Base-by-base conservation (phyloP, 2,888 invertebrate species). In the Microctonus brassicae region DNA sequence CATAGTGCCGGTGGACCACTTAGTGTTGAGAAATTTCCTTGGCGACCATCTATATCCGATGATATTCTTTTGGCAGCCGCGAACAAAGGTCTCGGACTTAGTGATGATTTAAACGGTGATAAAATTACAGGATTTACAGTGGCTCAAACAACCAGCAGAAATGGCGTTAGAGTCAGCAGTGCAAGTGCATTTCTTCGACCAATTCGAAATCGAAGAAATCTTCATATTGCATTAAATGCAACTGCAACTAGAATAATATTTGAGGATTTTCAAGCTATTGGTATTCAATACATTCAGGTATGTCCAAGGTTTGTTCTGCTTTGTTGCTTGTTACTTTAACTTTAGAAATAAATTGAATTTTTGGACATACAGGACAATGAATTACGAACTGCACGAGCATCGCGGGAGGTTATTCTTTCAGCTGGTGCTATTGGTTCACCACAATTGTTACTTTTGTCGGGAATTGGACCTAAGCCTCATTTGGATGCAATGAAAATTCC, bases 401-500 rank as follows among this genome's bases (percentile, higher is more conserved):
- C 77, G 2, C 77, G 82, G 17, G 87, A 91, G 89, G 89, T 90
- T 0, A 88, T 93, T 47, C 81, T 93, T 17, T 90, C 91, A 2
- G 92, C 89, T 3, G 93, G 93, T 0, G 90, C 93, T 0, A 83
- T 93, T 10, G 93, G 93, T 84, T 91, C 93, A 0, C 93, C 93
- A 0, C 92, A 93, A 86, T 86, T 93, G 11, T 88, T 93, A 2
- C 82, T 93, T 2, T 89, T 92, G 2, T 93, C 93, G 0, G 93
- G 93, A 10, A 89, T 93, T 7, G 93, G 93, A 0, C 92, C 93
- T 0, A 90, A 89, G 78, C 89, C 90, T 6, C 91, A 91, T 58
- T 85, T 93, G 1, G 86, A 89, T 57, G 88, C 89, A 69, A 90
- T 91, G 70, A 90, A 91, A 68, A 90, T 93, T 33, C 90, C 90